A percentile compares a stretch with the other conserved stretches of the same genome.
phyloP scores from a whole-genome alignment of 2,797 vertebrate genomes.

The Tragopan temminckii region DNA sequence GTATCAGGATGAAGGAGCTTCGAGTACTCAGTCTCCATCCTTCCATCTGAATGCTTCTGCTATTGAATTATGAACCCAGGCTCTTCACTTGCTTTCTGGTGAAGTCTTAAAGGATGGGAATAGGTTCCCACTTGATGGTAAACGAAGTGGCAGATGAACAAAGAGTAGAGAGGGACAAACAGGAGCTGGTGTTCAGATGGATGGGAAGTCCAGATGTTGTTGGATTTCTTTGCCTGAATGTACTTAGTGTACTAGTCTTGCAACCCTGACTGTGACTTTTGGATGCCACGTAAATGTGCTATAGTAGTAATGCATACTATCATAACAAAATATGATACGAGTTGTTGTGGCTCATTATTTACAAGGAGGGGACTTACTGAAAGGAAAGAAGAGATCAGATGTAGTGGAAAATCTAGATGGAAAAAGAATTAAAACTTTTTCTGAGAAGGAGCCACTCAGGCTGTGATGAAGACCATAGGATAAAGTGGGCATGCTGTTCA shows the following conservation, averaged over 20 bases:
- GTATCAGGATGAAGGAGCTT: neutral
- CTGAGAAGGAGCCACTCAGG: neutral
- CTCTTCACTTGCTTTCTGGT: neutral
- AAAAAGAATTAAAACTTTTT: neutral
- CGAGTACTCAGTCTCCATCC: neutral
- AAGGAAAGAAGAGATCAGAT: neutral
- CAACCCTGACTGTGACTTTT: neutral
- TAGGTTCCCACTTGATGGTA: neutral
- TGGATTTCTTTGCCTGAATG: neutral
- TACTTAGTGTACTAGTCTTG: rapidly evolving
- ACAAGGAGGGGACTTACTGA: neutral
- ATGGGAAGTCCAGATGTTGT: neutral
- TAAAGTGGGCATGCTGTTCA: neutral
- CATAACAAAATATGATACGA: neutral
- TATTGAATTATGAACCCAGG: neutral
- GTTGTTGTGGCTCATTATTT: neutral
- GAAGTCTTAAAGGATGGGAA: neutral
- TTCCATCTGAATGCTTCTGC: neutral
- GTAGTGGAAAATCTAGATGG: neutral
- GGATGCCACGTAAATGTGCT: neutral
- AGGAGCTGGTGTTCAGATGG: neutral
- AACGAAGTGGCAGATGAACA: neutral
- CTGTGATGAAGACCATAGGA: neutral
- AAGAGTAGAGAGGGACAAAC: neutral
- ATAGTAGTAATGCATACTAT: neutral